Evolutionary conservation across 2,113 vertebrate species (phyloP).

Genomic region (Ameiurus melas): DNA sequence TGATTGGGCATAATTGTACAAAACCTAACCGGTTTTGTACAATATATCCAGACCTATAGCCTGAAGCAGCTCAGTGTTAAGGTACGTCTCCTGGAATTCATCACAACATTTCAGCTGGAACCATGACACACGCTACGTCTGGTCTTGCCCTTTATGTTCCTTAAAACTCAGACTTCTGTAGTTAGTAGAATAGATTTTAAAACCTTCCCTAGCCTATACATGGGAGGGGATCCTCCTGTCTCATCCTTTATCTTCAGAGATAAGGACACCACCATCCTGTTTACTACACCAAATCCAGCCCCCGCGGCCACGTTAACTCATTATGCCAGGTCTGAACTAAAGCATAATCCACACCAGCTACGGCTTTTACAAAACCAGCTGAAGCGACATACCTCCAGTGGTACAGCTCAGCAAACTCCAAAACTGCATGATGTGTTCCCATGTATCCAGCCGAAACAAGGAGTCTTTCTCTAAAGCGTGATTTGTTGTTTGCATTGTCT

Average conservation of each 20-base stretch:
- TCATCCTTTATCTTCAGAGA: background rate
- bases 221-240: background rate
- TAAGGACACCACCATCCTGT: background rate
- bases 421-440: constrained; percentile 54
- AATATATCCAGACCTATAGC: constrained; percentile 31
- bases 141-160: background rate
- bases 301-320: background rate
- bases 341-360: background rate
- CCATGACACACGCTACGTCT: background rate
- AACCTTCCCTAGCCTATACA: background rate
- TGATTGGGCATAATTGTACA: background rate
- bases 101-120: constrained; percentile 42
- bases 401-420: constrained; percentile 54
- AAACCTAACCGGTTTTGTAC: background rate
- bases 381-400: constrained; percentile 48
- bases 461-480: background rate
- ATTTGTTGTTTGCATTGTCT: constrained; percentile 31
- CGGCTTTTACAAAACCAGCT: background rate
- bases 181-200: background rate
- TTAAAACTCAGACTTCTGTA: background rate
- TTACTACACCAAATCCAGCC: background rate
- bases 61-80: constrained; percentile 35
- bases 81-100: constrained; percentile 42
- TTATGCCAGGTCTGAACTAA: background rate
- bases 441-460: constrained; percentile 20